Percentiles rank a stretch among this genome's conserved stretches.
Evolutionary conservation across 2,113 vertebrate species (phyloP).

Genomic region (pig (Sus scrofa)): DNA sequence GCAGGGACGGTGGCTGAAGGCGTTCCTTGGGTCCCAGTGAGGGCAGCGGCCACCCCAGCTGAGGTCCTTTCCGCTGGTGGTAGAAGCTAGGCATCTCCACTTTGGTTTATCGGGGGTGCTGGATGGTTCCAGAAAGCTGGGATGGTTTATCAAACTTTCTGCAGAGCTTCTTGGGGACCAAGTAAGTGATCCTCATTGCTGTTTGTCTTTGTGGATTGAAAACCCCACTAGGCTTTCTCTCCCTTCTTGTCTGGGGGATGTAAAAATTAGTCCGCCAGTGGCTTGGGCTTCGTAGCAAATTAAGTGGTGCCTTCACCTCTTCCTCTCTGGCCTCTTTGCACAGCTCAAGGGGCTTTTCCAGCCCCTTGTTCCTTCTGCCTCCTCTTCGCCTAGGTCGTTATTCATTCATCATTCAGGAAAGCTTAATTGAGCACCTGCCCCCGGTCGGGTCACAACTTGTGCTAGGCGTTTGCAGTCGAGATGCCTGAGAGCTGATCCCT

Average conservation of each 20-base stretch:
- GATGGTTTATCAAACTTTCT: background rate
- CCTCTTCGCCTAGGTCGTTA: background rate
- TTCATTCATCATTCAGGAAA: background rate
- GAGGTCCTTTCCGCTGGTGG: background rate
- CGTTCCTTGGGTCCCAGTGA: background rate
- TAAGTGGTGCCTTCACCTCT: background rate
- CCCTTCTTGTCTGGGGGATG: background rate
- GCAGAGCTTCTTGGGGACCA: background rate
- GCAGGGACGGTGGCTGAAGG: background rate
- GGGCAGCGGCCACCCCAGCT: background rate
- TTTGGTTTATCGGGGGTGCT: background rate
- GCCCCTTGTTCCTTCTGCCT: background rate
- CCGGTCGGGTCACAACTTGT: background rate
- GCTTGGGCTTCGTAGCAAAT: background rate
- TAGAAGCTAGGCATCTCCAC: background rate
- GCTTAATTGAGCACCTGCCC: background rate
- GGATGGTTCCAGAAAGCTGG: constrained; percentile 46
- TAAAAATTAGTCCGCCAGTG: background rate
- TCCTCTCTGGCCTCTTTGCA: background rate
- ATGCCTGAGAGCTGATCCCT: background rate
- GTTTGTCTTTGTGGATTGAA: background rate
- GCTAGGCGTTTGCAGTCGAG: background rate
- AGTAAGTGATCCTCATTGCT: background rate
- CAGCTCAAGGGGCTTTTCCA: background rate
- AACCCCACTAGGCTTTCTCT: background rate